Evolutionary conservation across 1,140 invertebrate species (phyloP), one percentile per base, ranked within the genome.

Genomic region (Camponotus floridanus): DNA sequence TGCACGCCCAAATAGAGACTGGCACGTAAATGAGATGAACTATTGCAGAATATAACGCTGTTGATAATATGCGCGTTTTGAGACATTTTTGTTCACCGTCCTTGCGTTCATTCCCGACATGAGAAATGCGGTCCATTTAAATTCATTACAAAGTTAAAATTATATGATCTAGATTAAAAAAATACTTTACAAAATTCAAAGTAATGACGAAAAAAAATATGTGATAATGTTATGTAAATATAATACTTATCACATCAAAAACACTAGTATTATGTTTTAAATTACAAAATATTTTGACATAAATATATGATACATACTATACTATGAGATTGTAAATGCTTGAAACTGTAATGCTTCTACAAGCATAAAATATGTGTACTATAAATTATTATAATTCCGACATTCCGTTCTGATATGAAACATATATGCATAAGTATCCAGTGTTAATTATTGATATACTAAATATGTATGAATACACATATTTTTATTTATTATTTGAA

Each of bases 21-120:
- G 65, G 15, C 65, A 80, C 65, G 5, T 36, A 80, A 80, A 80
- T 80, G 45, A 70, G 64, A 80, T 57, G 65, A 80, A 13, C 65
- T 57, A 71, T 57, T 45, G 65, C 48, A 51, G 9, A 15, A 71
- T 42, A 7, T 61, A 39, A 11, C 1, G 6, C 26, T 31, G 0
- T 26, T 39, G 42, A 79, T 78, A 51, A 79, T 71, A 51, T 51
- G 3, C 5, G 36, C 21, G 13, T 57, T 39, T 42, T 33, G 13
- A 45, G 65, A 8, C 13, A 79, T 15, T 67, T 48, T 33, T 18
- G 33, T 42, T 18, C 45, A 21, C 13, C 18, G 9, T 9, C 1
- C 33, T 3, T 21, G 18, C 9, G 3, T 51, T 51, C 48, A 51
- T 4, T 36, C 42, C 15, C 36, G 39, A 7, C 33, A 3, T 62